Evolutionary conservation across 2,797 vertebrate species (phyloP), one percentile per base, ranked within the genome.

Genomic region (Coregonus sp.): DNA sequence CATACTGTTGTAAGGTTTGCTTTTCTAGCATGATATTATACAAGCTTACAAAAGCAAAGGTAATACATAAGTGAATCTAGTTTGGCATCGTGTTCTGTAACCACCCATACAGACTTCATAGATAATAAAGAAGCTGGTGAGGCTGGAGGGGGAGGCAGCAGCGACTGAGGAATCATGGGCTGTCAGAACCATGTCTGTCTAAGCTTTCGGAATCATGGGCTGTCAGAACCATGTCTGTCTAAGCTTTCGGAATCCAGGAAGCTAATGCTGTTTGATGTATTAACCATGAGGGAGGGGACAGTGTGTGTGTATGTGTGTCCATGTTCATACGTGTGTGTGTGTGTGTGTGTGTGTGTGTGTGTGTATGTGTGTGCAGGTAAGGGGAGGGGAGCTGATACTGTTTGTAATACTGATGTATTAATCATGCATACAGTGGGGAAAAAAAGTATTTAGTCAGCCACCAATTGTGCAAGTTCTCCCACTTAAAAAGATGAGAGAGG

Each of bases 221-320:
- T 93, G 92, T 95, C 93, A 94, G 90, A 91, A 89, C 80, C 82
- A 54, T 91, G 90, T 92, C 90, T 92, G 91, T 94, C 88, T 92
- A 92, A 93, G 92, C 88, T 91, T 91, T 89, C 91, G 89, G 88
- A 94, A 91, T 89, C 86, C 88, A 90, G 91, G 87, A 92, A 94
- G 86, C 91, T 92, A 94, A 93, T 93, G 89, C 92, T 90, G 91
- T 94, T 93, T 95, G 93, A 95, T 94, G 93, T 93, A 93, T 94
- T 94, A 94, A 93, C 91, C 92, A 95, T 92, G 91, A 94, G 92
- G 89, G 88, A 88, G 89, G 91, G 89, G 91, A 90, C 88, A 89
- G 87, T 73, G 78, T 78, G 84, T 89, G 47, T 79, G 75, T 85
- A 47, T 73, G 33, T 29, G 50, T 70, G 73, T 69, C 65, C 47